These are phyloP conservation scores for Hypsopygia costalis DNA, from an alignment of 2,888 invertebrate genomes.

Conservation along the genomic window DNA sequence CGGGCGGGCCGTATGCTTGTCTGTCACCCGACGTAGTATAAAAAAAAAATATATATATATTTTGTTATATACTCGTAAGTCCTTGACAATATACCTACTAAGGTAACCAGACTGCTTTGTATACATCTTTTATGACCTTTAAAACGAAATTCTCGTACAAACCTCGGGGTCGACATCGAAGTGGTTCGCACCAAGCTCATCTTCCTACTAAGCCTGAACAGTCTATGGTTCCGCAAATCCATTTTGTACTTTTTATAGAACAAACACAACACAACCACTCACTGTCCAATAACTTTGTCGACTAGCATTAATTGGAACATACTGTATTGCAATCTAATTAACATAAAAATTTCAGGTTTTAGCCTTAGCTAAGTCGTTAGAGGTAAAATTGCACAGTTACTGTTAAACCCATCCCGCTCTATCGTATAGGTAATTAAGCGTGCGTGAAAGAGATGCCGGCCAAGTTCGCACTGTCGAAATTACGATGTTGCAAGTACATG, in stretches of 20 bases:
- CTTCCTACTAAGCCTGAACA: slow-evolving; percentile 52
- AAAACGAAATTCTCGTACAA: no score
- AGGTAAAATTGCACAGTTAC: slow-evolving; percentile 54
- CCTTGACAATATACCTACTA: no score
- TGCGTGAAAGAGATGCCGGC: slow-evolving; percentile 38
- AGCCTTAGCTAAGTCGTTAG: slow-evolving; percentile 64
- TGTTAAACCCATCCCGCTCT: slow-evolving; percentile 49
- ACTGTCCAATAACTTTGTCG: slow-evolving; percentile 48
- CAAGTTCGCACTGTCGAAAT: slow-evolving; percentile 46
- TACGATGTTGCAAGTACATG: slow-evolving; percentile 44
- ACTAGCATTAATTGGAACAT: slow-evolving; percentile 70
- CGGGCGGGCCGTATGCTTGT: no score
- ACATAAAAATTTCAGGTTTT: slow-evolving; percentile 77
- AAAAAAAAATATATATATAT: no score
- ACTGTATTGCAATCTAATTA: slow-evolving; percentile 67
- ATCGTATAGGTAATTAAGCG: slow-evolving; percentile 32
- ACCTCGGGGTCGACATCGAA: slow-evolving; percentile 70
- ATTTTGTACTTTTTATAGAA: slow-evolving; percentile 44
- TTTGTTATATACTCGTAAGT: no score
- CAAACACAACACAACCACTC: slow-evolving; percentile 61
- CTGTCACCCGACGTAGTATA: no score
- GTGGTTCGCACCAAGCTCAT: slow-evolving; percentile 52
- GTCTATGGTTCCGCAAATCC: slow-evolving; percentile 62
- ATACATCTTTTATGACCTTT: no score
- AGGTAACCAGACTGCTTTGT: no score